Evolutionary conservation across 2,113 vertebrate genomes (phyloP).

Genomic region (Artemisiospiza belli): DNA sequence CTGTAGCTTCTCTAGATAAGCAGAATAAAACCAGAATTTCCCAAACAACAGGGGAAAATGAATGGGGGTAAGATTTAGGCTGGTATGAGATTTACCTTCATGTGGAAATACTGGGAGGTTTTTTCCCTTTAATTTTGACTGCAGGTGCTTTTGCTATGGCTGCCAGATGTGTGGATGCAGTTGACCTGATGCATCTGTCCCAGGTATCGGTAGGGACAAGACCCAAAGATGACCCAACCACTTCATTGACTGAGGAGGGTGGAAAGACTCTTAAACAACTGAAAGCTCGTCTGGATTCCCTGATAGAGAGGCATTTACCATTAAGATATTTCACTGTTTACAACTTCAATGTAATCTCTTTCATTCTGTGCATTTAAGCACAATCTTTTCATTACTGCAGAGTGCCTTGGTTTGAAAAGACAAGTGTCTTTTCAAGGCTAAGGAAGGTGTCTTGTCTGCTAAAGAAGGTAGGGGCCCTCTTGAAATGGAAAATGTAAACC

Average conservation of each 20-base stretch:
- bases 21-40: neutral
- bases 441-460: neutral
- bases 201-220: neutral
- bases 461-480: neutral
- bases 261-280: neutral
- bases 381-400: neutral
- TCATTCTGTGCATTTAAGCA: neutral
- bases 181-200: neutral
- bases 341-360: neutral
- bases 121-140: neutral
- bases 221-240: neutral
- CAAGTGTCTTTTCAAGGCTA: neutral
- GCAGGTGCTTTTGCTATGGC: neutral
- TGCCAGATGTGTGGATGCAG: neutral
- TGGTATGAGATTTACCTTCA: neutral
- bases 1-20: neutral
- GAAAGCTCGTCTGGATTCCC: neutral
- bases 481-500: neutral
- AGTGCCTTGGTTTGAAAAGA: neutral
- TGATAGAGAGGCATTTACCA: neutral
- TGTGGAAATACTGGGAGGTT: neutral
- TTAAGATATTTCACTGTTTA: neutral
- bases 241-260: rapidly evolving
- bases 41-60: neutral
- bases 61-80: neutral